Evolutionary conservation across 1,140 invertebrate species (phyloP).

Genomic region (Drosophila persimilis): DNA sequence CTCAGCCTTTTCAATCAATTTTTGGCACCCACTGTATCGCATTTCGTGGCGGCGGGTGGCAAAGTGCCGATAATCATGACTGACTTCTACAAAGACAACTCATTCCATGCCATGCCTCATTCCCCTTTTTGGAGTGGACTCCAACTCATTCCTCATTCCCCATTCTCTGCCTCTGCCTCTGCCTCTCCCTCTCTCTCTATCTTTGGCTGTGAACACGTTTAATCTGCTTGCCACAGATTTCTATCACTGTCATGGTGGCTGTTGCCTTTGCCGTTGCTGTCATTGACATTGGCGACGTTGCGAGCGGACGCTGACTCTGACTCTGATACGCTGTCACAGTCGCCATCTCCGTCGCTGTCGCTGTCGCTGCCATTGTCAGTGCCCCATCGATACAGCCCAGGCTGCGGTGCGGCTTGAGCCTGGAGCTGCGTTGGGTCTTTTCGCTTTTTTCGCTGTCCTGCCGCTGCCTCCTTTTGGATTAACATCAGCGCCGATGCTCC

Average conservation of each 20-base stretch:
- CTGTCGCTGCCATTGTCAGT: constrained; percentile 58
- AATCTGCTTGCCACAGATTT: constrained; percentile 79
- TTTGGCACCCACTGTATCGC: constrained; percentile 15
- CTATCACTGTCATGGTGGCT: constrained; percentile 76
- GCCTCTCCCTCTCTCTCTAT: constrained; percentile 11
- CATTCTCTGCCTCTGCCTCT: constrained; percentile 10
- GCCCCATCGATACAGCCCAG: constrained; percentile 46
- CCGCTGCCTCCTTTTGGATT: constrained; percentile 57
- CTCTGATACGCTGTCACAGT: constrained; percentile 19
- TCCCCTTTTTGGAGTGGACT: too few species aligned
- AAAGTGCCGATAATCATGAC: constrained; percentile 78
- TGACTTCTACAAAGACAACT: constrained; percentile 65
- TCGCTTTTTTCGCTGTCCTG: constrained; percentile 8
- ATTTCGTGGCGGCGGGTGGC: constrained; percentile 28
- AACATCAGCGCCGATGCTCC: constrained; percentile 57
- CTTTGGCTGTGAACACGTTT: constrained; percentile 61
- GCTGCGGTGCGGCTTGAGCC: not conserved
- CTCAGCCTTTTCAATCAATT: not conserved
- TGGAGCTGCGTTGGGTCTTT: constrained; percentile 18
- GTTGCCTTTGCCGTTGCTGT: constrained; percentile 1
- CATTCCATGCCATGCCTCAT: not conserved
- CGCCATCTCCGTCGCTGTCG: not conserved
- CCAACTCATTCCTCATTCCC: not conserved
- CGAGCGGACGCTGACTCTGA: constrained; percentile 13
- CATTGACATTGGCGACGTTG: constrained; percentile 25